Base-by-base conservation (phyloP, 2,797 vertebrate species). In the Chanos chanos region DNA sequence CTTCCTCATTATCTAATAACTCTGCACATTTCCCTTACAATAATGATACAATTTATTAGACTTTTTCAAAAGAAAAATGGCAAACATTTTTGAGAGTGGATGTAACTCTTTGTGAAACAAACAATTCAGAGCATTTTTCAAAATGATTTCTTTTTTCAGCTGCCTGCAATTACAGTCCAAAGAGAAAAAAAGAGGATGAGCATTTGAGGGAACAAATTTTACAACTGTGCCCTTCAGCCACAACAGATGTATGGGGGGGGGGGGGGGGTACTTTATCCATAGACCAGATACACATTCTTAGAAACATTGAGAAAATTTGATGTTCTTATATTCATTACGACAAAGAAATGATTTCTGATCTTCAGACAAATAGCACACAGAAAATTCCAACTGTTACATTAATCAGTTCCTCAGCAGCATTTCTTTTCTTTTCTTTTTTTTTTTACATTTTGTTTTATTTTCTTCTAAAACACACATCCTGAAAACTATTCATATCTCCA, bases 151-250 rank as follows among this genome's bases (percentile, higher is more conserved):
- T 58, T 30, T 58, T 53, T 30, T 45, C 39, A 33, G 56, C 41
- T 19, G 68, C 55, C 15, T 49, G 36, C 56, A 65, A 16, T 39
- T 22, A 53, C 16, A 5, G 28, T 30, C 45, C 31, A 58, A 58
- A 66, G 58, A 57, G 45, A 64, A 55, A 49, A 22, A 3, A 10
- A 1, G 21, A 36, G 10, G 39, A 19, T 55, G 2, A 24, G 16
- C 21, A 61, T n/a, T n/a, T n/a, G n/a, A n/a, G n/a, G n/a, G n/a
- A n/a, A n/a, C n/a, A n/a, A n/a, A n/a, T n/a, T n/a, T n/a, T 54
- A 40, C 10, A 47, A 52, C 53, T 55, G 51, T 71, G 34, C 21
- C 58, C 58, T 66, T 63, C 7, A 34, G 45, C 50, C 51, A 61
- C 44, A 66, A 41, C 54, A 56, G 53, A 64, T 61, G 39, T 43